Percentiles rank a stretch among this genome's conserved stretches.
phyloP scores from a whole-genome alignment of 2,113 vertebrate genomes.

The Cinclus mexicanus region DNA sequence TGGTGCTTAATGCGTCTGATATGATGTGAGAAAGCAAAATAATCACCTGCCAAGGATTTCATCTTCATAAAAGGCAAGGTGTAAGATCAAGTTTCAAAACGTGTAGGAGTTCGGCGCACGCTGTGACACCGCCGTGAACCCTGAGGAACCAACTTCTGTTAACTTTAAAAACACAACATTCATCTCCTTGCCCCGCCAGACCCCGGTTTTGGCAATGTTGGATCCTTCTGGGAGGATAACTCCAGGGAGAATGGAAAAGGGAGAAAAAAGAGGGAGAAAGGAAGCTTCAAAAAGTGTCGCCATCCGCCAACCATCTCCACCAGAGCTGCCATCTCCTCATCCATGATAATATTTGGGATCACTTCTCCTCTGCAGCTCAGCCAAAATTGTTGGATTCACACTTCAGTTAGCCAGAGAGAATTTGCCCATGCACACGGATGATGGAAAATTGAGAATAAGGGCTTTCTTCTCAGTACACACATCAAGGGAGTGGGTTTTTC shows the following conservation, averaged over 20 bases:
- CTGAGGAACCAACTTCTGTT: conserved; percentile 56
- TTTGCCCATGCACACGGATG: background rate
- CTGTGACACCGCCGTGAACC: conserved; percentile 62
- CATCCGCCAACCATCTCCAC: background rate
- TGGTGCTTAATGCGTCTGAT: conserved; percentile 50
- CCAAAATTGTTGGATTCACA: conserved; percentile 40
- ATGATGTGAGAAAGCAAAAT: conserved; percentile 72
- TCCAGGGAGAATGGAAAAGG: background rate
- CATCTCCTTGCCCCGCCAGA: conserved; percentile 19
- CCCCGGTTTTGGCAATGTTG: background rate
- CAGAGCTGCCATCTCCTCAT: background rate
- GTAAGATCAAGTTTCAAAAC: conserved; percentile 66
- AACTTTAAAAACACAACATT: conserved; percentile 55
- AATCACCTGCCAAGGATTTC: conserved; percentile 75
- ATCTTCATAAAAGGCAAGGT: conserved; percentile 68
- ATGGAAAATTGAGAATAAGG: conserved; percentile 36
- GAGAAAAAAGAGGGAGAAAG: background rate
- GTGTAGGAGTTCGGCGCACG: background rate
- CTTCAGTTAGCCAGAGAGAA: conserved; percentile 38
- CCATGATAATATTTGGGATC: background rate
- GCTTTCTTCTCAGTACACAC: conserved; percentile 9
- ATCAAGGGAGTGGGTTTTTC: background rate
- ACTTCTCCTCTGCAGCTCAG: background rate
- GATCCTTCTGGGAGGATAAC: background rate
- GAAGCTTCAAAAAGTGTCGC: background rate